Percentiles rank a stretch among this genome's conserved stretches.
phyloP scores from a whole-genome alignment of 2,797 vertebrate species.

The Ptychobarbus kaznakovi region DNA sequence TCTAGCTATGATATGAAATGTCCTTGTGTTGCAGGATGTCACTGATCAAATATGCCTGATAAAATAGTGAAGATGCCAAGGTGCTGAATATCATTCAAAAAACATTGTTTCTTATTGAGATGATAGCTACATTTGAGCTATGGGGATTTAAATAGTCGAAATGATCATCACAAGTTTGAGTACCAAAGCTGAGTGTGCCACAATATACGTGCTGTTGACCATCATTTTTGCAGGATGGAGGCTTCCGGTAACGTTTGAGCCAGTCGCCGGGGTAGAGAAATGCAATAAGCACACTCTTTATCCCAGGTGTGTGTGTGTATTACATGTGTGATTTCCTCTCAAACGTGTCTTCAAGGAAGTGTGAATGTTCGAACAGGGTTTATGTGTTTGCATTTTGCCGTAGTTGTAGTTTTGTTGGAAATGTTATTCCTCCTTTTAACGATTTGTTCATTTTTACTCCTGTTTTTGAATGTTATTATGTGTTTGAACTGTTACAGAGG shows the following conservation, averaged over 20 bases:
- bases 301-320: conserved; percentile 34
- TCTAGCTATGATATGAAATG: conserved; percentile 17
- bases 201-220: not conserved
- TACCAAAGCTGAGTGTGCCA: not conserved
- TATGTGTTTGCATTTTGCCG: conserved; percentile 26
- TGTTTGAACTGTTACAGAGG: not conserved
- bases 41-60: conserved; percentile 28
- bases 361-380: conserved; percentile 46
- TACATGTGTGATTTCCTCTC: conserved; percentile 26
- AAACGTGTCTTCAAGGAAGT: not conserved
- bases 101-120: not conserved
- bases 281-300: conserved; percentile 50
- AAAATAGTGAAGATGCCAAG: conserved; percentile 2
- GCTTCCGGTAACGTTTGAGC: conserved; percentile 40
- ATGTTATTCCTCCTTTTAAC: not conserved
- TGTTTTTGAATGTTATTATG: not conserved
- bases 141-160: not conserved
- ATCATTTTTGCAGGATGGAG: conserved; percentile 6
- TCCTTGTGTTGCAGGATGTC: conserved; percentile 41
- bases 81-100: conserved; percentile 8
- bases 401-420: conserved; percentile 28
- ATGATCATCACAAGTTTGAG: conserved; percentile 1
- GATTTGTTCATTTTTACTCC: not conserved
- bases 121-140: not conserved
- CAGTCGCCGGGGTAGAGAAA: conserved; percentile 44